Conservation (phyloP, 2,797 vertebrate species). For the Enteromius paludinosus region DNA sequence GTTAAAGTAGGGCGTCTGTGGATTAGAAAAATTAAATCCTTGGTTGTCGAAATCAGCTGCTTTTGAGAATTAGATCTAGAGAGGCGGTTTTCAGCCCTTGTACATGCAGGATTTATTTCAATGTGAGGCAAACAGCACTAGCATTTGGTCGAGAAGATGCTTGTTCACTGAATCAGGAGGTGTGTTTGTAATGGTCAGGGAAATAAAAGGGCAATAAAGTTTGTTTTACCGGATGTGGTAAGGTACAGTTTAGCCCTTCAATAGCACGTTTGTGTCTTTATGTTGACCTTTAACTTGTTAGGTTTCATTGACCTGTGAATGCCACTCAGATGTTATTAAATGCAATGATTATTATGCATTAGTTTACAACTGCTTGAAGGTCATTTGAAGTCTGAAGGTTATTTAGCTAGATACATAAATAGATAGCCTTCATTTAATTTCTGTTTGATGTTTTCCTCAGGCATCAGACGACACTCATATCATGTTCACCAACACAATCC, state of each 20-base stretch:
- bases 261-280: conserved; percentile 32
- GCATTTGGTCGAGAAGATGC: conserved; percentile 15
- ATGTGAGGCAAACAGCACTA: conserved; percentile 7
- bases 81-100: not conserved
- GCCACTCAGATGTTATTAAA: conserved; percentile 17
- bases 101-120: not conserved
- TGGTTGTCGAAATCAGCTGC: conserved; percentile 49
- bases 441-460: conserved; percentile 62
- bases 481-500: conserved; percentile 82
- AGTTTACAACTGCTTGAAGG: no score
- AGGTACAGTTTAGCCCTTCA: conserved; percentile 58
- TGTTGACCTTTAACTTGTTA: conserved; percentile 57
- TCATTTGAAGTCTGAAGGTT: no score
- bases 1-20: conserved; percentile 54
- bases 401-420: not conserved
- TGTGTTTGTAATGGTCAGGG: conserved; percentile 48
- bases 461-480: conserved; percentile 75
- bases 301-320: conserved; percentile 57
- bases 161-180: conserved; percentile 34
- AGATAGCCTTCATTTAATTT: not conserved
- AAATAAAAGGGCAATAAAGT: conserved; percentile 67
- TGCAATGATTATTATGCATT: no score
- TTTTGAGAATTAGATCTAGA: conserved; percentile 13
- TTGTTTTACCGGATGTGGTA: conserved; percentile 54
- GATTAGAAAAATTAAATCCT: conserved; percentile 64